These are phyloP conservation scores for Dryomyza anilis DNA, from an alignment of 2,888 invertebrate species.

Conservation along the genomic window DNA sequence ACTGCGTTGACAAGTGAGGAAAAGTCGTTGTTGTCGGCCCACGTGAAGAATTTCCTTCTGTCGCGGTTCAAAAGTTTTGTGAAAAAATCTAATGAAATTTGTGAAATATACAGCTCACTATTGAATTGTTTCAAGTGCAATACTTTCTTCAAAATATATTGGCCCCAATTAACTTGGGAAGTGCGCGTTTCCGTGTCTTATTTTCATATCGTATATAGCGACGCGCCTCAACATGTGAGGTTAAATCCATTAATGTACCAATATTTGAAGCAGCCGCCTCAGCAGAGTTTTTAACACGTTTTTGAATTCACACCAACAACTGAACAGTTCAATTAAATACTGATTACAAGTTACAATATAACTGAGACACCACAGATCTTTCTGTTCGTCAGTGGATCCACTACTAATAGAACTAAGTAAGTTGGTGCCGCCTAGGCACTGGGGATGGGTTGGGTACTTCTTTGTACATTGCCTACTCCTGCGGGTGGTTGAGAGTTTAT, in stretches of 20 bases:
- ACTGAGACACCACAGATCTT: too few species aligned
- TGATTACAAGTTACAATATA: too few species aligned
- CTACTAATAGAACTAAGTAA: too few species aligned
- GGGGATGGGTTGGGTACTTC: too few species aligned
- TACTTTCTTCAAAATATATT: slow-evolving; percentile 3
- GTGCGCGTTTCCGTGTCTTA: slow-evolving; percentile 26
- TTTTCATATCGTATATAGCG: slow-evolving; percentile 12
- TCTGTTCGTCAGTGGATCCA: too few species aligned
- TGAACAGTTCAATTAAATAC: too few species aligned
- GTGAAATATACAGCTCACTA: slow-evolving; percentile 21
- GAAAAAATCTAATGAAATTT: slow-evolving; percentile 9
- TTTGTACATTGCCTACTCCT: too few species aligned
- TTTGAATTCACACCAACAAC: slow-evolving; percentile 20
- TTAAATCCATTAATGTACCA: too few species aligned
- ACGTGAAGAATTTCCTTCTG: neutral
- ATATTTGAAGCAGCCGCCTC: slow-evolving; percentile 43
- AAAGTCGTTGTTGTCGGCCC: slow-evolving; percentile 12
- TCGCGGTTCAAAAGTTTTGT: slow-evolving; percentile 8
- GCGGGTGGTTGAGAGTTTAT: too few species aligned
- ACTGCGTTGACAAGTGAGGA: neutral
- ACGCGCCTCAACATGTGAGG: slow-evolving; percentile 57
- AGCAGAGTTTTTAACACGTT: slow-evolving; percentile 35
- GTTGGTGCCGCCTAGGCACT: too few species aligned
- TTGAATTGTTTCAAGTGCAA: slow-evolving; percentile 24
- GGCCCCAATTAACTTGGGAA: slow-evolving; percentile 20